Percentiles rank a stretch among this genome's conserved stretches.
Conservation (phyloP, 2,797 vertebrate species). For the Sebastes itinus region DNA sequence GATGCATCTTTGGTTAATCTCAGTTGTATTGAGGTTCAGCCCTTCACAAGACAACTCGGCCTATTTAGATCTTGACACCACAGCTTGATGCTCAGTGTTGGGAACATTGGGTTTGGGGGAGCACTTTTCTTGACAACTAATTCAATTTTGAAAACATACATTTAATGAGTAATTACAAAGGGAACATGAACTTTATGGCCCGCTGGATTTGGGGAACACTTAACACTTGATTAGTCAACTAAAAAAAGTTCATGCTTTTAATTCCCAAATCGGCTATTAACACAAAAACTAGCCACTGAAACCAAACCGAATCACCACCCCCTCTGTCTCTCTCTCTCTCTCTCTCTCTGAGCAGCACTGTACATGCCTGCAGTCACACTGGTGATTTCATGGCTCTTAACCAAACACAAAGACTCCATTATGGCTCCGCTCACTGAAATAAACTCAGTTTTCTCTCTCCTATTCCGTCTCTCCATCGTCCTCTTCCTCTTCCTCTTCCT, state of each 20-base stretch:
- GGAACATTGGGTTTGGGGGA: background rate
- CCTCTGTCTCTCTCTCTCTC: background rate
- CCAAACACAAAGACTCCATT: conserved; percentile 81
- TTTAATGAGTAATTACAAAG: background rate
- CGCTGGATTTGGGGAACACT: background rate
- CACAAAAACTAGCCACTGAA: background rate
- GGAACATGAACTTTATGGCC: background rate
- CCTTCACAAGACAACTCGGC: background rate
- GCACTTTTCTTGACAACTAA: background rate
- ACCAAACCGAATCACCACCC: background rate
- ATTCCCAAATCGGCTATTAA: background rate
- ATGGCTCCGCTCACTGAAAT: conserved; percentile 59
- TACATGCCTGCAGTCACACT: conserved; percentile 66
- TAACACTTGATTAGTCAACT: background rate
- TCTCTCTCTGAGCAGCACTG: conserved; percentile 26
- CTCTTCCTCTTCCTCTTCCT: conserved; percentile 26
- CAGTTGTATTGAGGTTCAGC: background rate
- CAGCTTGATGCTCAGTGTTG: background rate
- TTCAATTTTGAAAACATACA: background rate
- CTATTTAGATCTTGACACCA: background rate
- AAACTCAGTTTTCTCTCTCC: conserved; percentile 47
- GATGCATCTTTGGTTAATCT: background rate
- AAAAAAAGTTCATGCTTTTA: background rate
- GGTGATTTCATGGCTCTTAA: conserved; percentile 79
- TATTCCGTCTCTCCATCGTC: background rate